Conservation (phyloP, 2,888 invertebrate species). For the Anoncus sp. region DNA sequence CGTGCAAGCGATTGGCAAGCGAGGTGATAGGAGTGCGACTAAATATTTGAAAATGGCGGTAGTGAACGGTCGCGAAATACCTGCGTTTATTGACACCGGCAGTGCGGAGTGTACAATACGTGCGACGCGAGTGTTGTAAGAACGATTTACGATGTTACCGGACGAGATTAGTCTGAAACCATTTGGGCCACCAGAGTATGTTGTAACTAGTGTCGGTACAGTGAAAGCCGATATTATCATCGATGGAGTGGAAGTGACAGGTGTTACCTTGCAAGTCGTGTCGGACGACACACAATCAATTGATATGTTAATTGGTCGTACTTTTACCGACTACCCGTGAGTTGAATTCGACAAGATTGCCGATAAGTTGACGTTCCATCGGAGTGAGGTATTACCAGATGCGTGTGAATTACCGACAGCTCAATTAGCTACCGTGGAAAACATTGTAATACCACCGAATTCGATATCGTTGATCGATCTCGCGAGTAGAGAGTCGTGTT, state of each 20-base stretch:
- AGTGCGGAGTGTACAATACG: constrained; percentile 45
- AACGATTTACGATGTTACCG: neutral
- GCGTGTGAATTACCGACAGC: too few relatives aligned
- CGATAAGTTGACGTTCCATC: neutral
- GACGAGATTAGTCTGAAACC: neutral
- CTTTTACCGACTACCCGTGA: neutral
- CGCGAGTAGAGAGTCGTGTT: too few relatives aligned
- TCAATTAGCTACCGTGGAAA: neutral
- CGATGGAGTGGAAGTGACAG: neutral
- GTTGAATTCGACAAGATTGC: neutral
- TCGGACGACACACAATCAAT: neutral
- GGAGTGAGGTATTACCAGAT: neutral
- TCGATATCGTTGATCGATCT: neutral
- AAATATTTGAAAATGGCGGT: constrained; percentile 32
- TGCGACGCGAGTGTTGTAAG: neutral
- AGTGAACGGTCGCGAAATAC: constrained; percentile 14
- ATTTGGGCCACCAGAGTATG: neutral
- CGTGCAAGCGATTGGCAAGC: neutral
- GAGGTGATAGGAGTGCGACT: neutral
- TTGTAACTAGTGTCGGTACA: neutral
- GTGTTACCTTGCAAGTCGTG: neutral
- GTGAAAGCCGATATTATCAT: neutral
- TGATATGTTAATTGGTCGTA: neutral
- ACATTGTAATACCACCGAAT: neutral
- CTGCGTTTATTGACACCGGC: constrained; percentile 37